Evolutionary conservation across 2,113 vertebrate genomes (phyloP).

Genomic region (Elephantulus edwardii): DNA sequence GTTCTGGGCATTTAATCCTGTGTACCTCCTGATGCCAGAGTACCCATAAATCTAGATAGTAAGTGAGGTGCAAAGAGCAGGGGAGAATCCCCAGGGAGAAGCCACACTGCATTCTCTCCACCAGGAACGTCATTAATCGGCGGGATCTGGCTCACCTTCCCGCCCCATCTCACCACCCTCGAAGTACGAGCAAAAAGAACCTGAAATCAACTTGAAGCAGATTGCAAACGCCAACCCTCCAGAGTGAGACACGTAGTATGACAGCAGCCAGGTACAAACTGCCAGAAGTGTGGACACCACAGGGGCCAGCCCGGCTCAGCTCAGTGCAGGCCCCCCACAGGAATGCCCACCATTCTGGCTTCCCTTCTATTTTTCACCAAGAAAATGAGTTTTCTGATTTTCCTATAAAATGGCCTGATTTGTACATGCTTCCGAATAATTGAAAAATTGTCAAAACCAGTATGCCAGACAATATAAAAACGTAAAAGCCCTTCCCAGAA

Average conservation of each 20-base stretch:
- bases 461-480: constrained; percentile 1
- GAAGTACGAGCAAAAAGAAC: not conserved
- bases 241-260: not conserved
- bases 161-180: not conserved
- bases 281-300: not conserved
- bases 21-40: constrained; percentile 62
- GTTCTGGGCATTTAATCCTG: constrained; percentile 70
- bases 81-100: constrained; percentile 29
- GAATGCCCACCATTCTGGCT: not conserved
- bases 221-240: not conserved
- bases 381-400: not conserved
- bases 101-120: not conserved
- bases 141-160: constrained; percentile 35
- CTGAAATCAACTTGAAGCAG: not conserved
- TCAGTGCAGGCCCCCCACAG: not conserved
- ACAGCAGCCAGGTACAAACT: not conserved
- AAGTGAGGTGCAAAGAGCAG: constrained; percentile 51
- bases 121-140: constrained; percentile 33
- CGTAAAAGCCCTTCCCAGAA: not conserved
- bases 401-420: not conserved
- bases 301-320: not conserved
- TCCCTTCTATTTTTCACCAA: not conserved
- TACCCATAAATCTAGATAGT: constrained; percentile 68
- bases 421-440: constrained; percentile 27
- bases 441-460: constrained; percentile 25